These are phyloP conservation scores for Heliconius hortense DNA, from an alignment of 2,888 invertebrate genomes.

Conservation along the genomic window DNA sequence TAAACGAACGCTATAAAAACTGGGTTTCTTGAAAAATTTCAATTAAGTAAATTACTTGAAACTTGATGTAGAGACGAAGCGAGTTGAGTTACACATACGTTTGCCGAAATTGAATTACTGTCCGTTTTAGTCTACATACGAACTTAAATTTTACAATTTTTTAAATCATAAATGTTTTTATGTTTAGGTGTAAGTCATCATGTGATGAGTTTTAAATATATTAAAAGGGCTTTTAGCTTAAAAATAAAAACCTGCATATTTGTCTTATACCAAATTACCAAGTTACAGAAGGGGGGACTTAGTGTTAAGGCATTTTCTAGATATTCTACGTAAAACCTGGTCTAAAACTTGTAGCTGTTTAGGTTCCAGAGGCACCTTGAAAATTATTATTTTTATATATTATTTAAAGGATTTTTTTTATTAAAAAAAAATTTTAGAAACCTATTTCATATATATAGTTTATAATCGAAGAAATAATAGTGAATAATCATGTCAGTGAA, in stretches of 20 bases:
- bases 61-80: slow-evolving; percentile 49
- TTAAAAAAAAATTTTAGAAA: not conserved
- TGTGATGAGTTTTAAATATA: too few species aligned
- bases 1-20: not conserved
- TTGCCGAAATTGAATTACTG: slow-evolving; percentile 73
- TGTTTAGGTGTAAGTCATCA: not conserved
- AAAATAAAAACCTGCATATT: too few species aligned
- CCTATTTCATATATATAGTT: not conserved
- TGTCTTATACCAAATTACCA: too few species aligned
- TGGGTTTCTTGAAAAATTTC: slow-evolving; percentile 49
- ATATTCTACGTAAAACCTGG: too few species aligned
- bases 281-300: too few species aligned
- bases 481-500: not conserved
- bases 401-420: too few species aligned
- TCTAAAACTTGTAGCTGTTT: too few species aligned
- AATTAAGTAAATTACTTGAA: slow-evolving; percentile 50
- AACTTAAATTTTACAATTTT: slow-evolving; percentile 26
- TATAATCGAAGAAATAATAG: not conserved
- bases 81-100: slow-evolving; percentile 54
- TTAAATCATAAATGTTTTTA: not conserved
- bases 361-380: too few species aligned
- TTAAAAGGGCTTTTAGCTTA: too few species aligned
- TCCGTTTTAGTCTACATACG: slow-evolving; percentile 50
- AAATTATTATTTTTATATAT: too few species aligned
- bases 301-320: too few species aligned